Percentiles rank a stretch among this genome's conserved stretches.
Evolutionary conservation across 1,140 invertebrate genomes (phyloP).

Genomic region (Drosophila watanabei): DNA sequence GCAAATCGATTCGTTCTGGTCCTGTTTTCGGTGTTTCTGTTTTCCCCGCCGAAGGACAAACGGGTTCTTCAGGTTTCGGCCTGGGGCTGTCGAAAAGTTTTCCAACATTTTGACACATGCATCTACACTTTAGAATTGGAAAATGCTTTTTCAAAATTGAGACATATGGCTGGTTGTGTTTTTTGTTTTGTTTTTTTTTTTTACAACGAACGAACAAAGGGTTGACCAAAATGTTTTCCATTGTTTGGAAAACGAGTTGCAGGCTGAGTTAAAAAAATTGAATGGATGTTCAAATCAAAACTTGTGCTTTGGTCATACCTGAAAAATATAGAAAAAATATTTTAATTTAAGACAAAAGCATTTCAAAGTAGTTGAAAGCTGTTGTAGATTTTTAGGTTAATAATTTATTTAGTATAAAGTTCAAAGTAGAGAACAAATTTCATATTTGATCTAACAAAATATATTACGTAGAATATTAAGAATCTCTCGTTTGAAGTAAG

Average conservation of each 20-base stretch:
- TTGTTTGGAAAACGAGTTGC: background rate
- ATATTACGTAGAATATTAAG: too few species aligned
- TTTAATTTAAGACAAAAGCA: background rate
- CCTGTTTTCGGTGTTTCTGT: slow-evolving; percentile 19
- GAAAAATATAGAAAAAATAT: background rate
- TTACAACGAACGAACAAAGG: slow-evolving; percentile 23
- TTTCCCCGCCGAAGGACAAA: slow-evolving; percentile 15
- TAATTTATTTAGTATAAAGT: background rate
- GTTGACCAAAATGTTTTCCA: slow-evolving; percentile 12
- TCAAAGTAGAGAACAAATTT: background rate
- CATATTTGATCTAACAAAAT: background rate
- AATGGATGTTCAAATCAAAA: background rate
- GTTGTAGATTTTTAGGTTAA: background rate
- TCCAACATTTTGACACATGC: slow-evolving; percentile 63
- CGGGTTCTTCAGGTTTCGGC: slow-evolving; percentile 28
- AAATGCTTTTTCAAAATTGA: slow-evolving; percentile 57
- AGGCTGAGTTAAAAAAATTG: background rate
- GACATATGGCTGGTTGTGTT: slow-evolving; percentile 59
- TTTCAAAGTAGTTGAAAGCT: background rate
- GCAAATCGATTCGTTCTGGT: slow-evolving; percentile 70
- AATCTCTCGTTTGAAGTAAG: background rate
- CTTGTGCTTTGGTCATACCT: too few species aligned
- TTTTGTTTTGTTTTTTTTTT: background rate
- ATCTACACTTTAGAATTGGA: slow-evolving; percentile 22
- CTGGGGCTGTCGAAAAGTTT: slow-evolving; percentile 45